phyloP scores from a whole-genome alignment of 2,113 vertebrate species.

The Typhlomys cinereus region DNA sequence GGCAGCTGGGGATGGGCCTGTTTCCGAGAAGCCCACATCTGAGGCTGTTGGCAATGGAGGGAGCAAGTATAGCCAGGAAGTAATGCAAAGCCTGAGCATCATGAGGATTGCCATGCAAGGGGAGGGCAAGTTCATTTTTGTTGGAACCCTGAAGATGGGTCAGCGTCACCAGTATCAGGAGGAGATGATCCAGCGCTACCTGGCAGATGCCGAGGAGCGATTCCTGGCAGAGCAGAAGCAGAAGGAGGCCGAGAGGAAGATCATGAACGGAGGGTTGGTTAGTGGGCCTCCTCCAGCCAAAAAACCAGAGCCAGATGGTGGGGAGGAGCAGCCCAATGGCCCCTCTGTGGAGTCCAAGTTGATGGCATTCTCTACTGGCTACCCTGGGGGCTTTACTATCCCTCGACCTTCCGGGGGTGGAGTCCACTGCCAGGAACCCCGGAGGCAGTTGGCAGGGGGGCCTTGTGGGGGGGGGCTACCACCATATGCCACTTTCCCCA shows the following conservation, averaged over 20 bases:
- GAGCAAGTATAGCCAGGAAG: slow-evolving; percentile 92
- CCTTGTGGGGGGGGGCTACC: slow-evolving; percentile 86
- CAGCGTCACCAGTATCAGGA: slow-evolving; percentile 96
- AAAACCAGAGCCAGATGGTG: slow-evolving; percentile 78
- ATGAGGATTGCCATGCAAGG: slow-evolving; percentile 95
- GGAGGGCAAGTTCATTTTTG: slow-evolving; percentile 93
- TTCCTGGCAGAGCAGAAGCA: slow-evolving; percentile 92
- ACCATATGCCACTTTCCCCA: slow-evolving; percentile 92
- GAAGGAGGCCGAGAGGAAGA: slow-evolving; percentile 90
- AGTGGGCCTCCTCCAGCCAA: slow-evolving; percentile 76
- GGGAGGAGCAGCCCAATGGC: slow-evolving; percentile 78
- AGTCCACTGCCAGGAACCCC: slow-evolving; percentile 86
- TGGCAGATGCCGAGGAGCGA: slow-evolving; percentile 92
- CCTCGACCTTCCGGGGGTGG: slow-evolving; percentile 88
- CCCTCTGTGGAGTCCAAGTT: slow-evolving; percentile 80
- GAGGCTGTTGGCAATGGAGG: slow-evolving; percentile 83
- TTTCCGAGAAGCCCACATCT: slow-evolving; percentile 77
- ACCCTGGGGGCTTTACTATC: slow-evolving; percentile 90
- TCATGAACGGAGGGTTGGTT: slow-evolving; percentile 24
- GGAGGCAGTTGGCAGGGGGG: slow-evolving; percentile 93
- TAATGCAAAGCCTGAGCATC: slow-evolving; percentile 93
- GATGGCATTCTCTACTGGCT: slow-evolving; percentile 82
- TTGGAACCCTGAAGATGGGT: slow-evolving; percentile 93
- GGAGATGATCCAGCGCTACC: slow-evolving; percentile 98
- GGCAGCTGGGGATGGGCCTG: slow-evolving; percentile 79